Percentiles rank a stretch among this genome's conserved stretches.
Evolutionary conservation across 2,797 vertebrate species (phyloP).

Genomic region (Hippopotamyrus pictus): DNA sequence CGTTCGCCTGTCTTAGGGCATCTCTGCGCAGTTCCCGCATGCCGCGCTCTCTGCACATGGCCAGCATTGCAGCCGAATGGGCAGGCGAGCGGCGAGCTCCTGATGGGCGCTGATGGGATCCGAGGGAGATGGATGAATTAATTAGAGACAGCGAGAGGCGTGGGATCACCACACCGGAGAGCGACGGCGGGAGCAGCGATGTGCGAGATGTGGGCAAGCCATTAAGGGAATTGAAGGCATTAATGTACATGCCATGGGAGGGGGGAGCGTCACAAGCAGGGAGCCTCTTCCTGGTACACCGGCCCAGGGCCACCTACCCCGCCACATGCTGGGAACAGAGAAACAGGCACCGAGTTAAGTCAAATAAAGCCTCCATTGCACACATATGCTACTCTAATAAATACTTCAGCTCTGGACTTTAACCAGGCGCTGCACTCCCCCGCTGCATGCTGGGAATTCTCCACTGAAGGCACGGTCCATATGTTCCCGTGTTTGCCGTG

Average conservation of each 20-base stretch:
- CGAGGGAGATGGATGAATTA: slow-evolving; percentile 73
- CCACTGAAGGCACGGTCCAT: neutral
- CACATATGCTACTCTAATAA: neutral
- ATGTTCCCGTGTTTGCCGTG: neutral
- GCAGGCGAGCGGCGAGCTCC: slow-evolving; percentile 27
- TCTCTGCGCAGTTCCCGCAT: neutral
- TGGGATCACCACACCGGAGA: slow-evolving; percentile 52
- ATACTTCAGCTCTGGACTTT: neutral
- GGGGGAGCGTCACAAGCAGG: slow-evolving; percentile 42
- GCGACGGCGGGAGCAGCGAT: slow-evolving; percentile 48
- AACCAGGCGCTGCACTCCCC: neutral
- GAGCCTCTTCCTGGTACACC: slow-evolving; percentile 46
- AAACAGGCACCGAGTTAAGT: neutral
- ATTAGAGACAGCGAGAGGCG: slow-evolving; percentile 62
- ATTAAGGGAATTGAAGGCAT: slow-evolving; percentile 72
- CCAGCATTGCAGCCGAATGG: slow-evolving; percentile 21
- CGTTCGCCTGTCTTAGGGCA: neutral
- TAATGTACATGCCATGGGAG: slow-evolving; percentile 61
- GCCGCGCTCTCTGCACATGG: neutral
- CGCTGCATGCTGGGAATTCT: neutral
- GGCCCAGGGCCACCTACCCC: slow-evolving; percentile 48
- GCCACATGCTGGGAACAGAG: neutral
- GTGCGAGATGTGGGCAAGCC: slow-evolving; percentile 57
- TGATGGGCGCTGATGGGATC: slow-evolving; percentile 61
- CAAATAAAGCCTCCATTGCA: neutral